Base-by-base conservation (phyloP, 2,797 vertebrate genomes). In the Rhinoraja longicauda region DNA sequence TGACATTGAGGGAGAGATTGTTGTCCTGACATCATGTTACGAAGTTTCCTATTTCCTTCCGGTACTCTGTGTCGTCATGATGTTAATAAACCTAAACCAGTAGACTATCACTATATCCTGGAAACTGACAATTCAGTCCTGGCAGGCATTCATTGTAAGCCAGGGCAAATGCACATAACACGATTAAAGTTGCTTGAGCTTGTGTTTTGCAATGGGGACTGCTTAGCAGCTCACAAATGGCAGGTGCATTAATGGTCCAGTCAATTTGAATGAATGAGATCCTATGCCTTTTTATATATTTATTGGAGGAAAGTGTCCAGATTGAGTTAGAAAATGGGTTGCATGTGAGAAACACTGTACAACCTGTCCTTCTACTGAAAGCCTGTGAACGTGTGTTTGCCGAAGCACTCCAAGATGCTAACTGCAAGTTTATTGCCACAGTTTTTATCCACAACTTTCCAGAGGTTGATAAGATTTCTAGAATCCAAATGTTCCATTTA, bases 401-500 rank as follows among this genome's bases (percentile, higher is more conserved):
- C 39, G n/a, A 70, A 90, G n/a, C 32, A 70, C 13, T 36, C 13
- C 13, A 67, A 70, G 32, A 32, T 24, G 17, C 70, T 90, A 90
- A 70, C 17, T 70, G 32, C 67, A 70, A 90, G 15, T 13, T 90
- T 26, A 90, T 39, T 90, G 62, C 6, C 17, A 36, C 62, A 67
- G 19, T 72, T 72, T 21, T 26, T 72, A 21, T 72, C 62, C 9
- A 9, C 62, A 64, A 13, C 64, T 62, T 84, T n/a, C 59, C 86
- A 32, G 57, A 64, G 29, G 6, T 32, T 67, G 84, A 32, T 88
- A 67, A 36, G 17, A 90, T 70, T 90, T 26, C 24, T 70, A 90
- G 64, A 90, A 90, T 70, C 19, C 36, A 90, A 90, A 39, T 39
- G 86, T 70, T 90, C 19, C 86, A 90, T 90, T 90, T 90, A 70